These are phyloP conservation scores for Tricholauxania praeusta DNA, from an alignment of 2,888 invertebrate species.

Conservation along the genomic window DNA sequence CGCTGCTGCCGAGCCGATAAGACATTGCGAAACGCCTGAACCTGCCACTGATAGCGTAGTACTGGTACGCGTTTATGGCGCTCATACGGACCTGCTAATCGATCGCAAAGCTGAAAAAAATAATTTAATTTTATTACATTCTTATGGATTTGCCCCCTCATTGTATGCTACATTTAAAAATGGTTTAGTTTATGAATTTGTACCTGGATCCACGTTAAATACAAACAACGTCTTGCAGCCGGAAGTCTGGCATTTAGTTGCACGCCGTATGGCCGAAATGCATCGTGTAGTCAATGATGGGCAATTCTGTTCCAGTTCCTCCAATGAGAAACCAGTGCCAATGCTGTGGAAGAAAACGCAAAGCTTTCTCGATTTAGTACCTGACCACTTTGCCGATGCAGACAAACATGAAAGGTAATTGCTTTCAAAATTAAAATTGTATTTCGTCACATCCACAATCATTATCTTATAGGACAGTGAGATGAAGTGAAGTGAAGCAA, in stretches of 20 bases:
- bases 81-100: constrained; percentile 92
- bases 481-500: constrained; percentile 40
- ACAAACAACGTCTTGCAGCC: constrained; percentile 74
- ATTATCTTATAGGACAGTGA: constrained; percentile 51
- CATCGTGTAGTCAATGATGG: constrained; percentile 72
- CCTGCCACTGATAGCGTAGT: constrained; percentile 73
- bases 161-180: constrained; percentile 93
- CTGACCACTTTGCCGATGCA: constrained; percentile 76
- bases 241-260: constrained; percentile 80
- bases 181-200: constrained; percentile 91
- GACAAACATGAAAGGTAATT: constrained; percentile 78
- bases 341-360: constrained; percentile 83
- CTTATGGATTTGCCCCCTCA: constrained; percentile 83
- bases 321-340: constrained; percentile 68
- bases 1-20: constrained; percentile 6
- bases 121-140: constrained; percentile 75
- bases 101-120: constrained; percentile 86
- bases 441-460: constrained; percentile 48
- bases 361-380: constrained; percentile 80
- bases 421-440: constrained; percentile 40
- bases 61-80: constrained; percentile 90
- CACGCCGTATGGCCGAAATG: constrained; percentile 85
- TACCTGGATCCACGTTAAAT: constrained; percentile 84
- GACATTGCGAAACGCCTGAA: constrained; percentile 21
- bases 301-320: background rate